Percentiles rank a stretch among this genome's conserved stretches.
Evolutionary conservation across 2,797 vertebrate genomes (phyloP).

Genomic region (Anabacerthia variegaticeps): DNA sequence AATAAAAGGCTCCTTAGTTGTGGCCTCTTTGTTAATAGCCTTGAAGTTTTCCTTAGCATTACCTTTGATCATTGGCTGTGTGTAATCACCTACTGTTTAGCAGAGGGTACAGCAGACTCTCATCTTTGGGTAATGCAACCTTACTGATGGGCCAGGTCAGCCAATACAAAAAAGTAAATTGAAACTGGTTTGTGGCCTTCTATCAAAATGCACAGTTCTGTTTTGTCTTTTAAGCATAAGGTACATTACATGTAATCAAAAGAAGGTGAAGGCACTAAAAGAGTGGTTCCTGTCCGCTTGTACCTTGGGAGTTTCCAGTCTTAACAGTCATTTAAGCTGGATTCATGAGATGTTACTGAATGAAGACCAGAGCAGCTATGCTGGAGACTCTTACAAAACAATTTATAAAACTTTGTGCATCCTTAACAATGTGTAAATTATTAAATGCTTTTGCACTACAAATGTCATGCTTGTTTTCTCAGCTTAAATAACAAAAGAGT

Average conservation of each 20-base stretch:
- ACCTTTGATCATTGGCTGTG: not conserved
- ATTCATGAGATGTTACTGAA: not conserved
- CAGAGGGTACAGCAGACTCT: not conserved
- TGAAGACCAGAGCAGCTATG: not conserved
- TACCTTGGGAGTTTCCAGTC: not conserved
- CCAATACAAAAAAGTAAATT: conserved; percentile 30
- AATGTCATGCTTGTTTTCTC: not conserved
- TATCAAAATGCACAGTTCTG: not conserved
- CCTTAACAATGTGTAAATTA: not conserved
- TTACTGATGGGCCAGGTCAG: not conserved
- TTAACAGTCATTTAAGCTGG: not conserved
- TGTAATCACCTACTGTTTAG: not conserved
- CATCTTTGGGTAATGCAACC: not conserved
- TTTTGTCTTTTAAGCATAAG: not conserved
- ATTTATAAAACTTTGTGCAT: not conserved
- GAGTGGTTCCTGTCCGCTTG: not conserved
- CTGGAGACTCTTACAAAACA: not conserved
- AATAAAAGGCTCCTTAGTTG: not conserved
- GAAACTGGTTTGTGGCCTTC: not conserved
- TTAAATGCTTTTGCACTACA: not conserved
- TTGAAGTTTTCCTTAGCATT: conserved; percentile 17
- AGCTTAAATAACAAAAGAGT: not conserved
- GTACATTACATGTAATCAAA: not conserved
- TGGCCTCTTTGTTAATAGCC: not conserved
- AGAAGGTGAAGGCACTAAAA: not conserved